Percentiles rank a stretch among this genome's conserved stretches.
phyloP scores from a whole-genome alignment of 2,888 invertebrate genomes.

The Cenopis cana region DNA sequence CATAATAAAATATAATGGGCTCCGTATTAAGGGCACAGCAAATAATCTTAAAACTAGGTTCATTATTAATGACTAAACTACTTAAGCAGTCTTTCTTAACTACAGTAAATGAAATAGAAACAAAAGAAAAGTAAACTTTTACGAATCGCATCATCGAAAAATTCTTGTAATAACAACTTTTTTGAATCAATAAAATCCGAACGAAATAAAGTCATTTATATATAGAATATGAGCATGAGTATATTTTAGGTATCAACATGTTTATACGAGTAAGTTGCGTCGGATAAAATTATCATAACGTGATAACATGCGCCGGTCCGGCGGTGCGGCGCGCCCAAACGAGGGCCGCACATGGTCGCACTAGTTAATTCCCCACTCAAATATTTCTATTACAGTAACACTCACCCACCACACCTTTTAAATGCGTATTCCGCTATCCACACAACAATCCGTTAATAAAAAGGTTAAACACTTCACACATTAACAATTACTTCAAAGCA shows the following conservation, averaged over 20 bases:
- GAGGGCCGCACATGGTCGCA: not conserved
- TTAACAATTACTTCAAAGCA: slow-evolving; percentile 1
- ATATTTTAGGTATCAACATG: slow-evolving; percentile 21
- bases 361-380: slow-evolving; percentile 11
- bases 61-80: too few species aligned
- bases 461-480: slow-evolving; percentile 13
- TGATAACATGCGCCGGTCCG: slow-evolving; percentile 17
- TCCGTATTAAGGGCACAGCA: too few species aligned
- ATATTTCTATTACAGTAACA: slow-evolving; percentile 9
- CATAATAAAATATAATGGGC: too few species aligned
- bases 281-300: slow-evolving; percentile 28
- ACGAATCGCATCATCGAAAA: too few species aligned
- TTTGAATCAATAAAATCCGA: slow-evolving; percentile 5
- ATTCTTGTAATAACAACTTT: too few species aligned
- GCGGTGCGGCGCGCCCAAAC: not conserved
- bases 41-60: too few species aligned
- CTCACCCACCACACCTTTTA: slow-evolving; percentile 28
- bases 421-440: slow-evolving; percentile 2
- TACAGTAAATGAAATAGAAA: too few species aligned
- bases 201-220: slow-evolving; percentile 8
- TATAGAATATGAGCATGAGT: not conserved
- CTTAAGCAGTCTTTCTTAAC: too few species aligned
- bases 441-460: slow-evolving; percentile 9
- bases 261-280: slow-evolving; percentile 14
- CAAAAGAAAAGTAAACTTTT: too few species aligned